Base-by-base conservation (phyloP, 2,797 vertebrate species). In the Discoglossus pictus region DNA sequence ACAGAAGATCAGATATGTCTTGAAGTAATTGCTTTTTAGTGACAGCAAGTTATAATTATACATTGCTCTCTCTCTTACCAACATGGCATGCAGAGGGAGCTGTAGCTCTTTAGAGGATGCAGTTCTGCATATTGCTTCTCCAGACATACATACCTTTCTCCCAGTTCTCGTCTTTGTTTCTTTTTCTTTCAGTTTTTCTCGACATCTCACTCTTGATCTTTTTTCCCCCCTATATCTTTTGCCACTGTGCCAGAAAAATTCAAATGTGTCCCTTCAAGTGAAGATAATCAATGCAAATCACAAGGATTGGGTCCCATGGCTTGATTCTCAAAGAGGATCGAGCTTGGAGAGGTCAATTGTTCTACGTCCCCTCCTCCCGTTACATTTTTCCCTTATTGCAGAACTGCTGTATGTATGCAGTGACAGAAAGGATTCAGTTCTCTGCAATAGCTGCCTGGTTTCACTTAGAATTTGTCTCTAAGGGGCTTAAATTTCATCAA, bases 201-300 rank as follows among this genome's bases (percentile, higher is more conserved):
- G 74, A 9, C 61, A 78, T 73, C 73, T 52, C 61, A 60, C 75
- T 65, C 58, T 27, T 9, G 69, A 35, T 54, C 72, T 46, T 39
- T 47, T 25, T 51, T 53, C 64, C 72, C 65, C 61, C 77, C 75
- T 74, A 73, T 74, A 82, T 84, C 83, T 87, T 73, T 85, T 84
- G 85, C 86, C 84, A 85, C 89, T 76, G 83, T 91, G 92, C 90
- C 91, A 90, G 89, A 90, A 91, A 86, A 84, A 91, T 93, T 92
- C 92, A 93, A 92, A 94, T 90, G 87, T 92, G 90, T 92, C 91
- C 92, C 89, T 89, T 92, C 87, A 92, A 92, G 90, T 91, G 91
- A 90, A 92, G 92, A 92, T 93, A 96, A 97, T 95, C 93, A 91
- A 95, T 94, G 93, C 92, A 97, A 96, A 97, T 94, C 91, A 86